A percentile compares a stretch with the other conserved stretches of the same genome.
These are phyloP conservation scores for Corythoichthys intestinalis DNA, from an alignment of 2,113 vertebrate genomes.

Conservation along the genomic window DNA sequence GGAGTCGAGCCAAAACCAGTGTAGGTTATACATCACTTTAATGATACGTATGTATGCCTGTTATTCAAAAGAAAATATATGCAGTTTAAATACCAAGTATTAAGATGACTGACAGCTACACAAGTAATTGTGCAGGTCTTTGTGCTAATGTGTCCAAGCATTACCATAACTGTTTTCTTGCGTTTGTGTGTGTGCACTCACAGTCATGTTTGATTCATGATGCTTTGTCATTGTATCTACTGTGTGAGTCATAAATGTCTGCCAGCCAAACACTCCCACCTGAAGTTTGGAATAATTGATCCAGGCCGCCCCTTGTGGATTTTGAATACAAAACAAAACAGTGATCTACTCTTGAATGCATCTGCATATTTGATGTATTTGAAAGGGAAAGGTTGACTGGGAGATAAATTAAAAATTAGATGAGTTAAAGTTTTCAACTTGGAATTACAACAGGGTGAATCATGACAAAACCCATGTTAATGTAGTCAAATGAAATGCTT, in stretches of 20 bases:
- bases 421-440: neutral
- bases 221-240: constrained; percentile 40
- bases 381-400: neutral
- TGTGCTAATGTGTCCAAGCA: neutral
- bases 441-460: neutral
- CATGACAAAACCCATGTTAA: neutral
- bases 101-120: neutral
- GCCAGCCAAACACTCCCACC: constrained; percentile 55
- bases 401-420: neutral
- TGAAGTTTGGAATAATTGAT: constrained; percentile 59
- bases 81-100: neutral
- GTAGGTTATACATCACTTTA: constrained; percentile 27
- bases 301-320: constrained; percentile 23
- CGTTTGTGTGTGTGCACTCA: constrained; percentile 7
- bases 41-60: constrained; percentile 14
- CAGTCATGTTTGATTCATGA: constrained; percentile 62
- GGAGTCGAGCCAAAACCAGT: constrained; percentile 33
- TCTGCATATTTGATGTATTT: neutral
- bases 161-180: constrained; percentile 13
- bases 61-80: neutral
- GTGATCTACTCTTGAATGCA: neutral
- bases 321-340: neutral
- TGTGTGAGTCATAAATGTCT: constrained; percentile 49
- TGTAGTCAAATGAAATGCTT: too few relatives aligned
- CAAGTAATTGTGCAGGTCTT: neutral